Evolutionary conservation across 1,140 invertebrate genomes (phyloP).

Genomic region (Acromyrmex heyeri): DNA sequence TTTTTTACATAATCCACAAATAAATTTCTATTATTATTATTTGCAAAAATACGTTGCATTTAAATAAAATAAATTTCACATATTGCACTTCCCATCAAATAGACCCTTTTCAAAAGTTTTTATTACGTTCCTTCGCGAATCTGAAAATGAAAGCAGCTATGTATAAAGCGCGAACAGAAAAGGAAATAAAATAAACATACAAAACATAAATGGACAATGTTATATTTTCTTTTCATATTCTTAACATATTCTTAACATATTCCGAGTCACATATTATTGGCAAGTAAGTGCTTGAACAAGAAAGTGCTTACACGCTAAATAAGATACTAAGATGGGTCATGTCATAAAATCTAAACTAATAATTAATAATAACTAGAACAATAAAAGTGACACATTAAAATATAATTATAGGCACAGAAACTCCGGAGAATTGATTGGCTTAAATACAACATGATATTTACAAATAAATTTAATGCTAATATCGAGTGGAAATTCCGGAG

Average conservation of each 20-base stretch:
- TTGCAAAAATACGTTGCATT: not conserved
- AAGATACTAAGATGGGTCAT: conserved; percentile 52
- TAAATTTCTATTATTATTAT: not conserved
- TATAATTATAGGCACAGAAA: conserved; percentile 45
- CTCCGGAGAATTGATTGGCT: conserved; percentile 67
- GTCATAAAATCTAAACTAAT: conserved; percentile 78
- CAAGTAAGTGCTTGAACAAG: conserved; percentile 78
- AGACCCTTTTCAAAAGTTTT: not conserved
- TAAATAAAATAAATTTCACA: conserved; percentile 16
- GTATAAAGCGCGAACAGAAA: conserved; percentile 65
- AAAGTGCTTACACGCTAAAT: conserved; percentile 83
- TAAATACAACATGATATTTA: conserved; percentile 84
- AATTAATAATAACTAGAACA: conserved; percentile 77
- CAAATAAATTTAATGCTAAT: conserved; percentile 76
- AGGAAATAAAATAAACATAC: conserved; percentile 70
- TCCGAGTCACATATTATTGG: conserved; percentile 79
- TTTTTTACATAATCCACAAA: not conserved
- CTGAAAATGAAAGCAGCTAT: conserved; percentile 5
- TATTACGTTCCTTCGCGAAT: not conserved
- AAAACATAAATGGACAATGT: conserved; percentile 63
- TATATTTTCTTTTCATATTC: conserved; percentile 73
- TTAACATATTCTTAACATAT: conserved; percentile 65
- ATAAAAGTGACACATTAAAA: not conserved
- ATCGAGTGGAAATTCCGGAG: conserved; percentile 34
- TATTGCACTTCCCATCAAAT: not conserved